phyloP scores from a whole-genome alignment of 2,113 vertebrate genomes.

The Pristiophorus japonicus region DNA sequence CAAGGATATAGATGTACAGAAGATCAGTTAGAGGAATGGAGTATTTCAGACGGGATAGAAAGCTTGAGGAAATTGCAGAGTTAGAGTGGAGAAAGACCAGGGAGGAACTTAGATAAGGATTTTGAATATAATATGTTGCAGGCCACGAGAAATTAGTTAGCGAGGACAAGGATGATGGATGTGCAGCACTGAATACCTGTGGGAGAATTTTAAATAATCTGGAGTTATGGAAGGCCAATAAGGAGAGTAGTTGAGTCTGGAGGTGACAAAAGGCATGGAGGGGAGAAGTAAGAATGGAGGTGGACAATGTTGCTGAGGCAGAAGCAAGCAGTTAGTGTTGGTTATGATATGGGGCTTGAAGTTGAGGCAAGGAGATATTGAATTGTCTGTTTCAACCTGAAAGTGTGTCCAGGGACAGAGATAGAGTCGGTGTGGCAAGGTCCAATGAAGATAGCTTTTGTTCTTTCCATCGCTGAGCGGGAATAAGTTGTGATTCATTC shows the following conservation, averaged over 20 bases:
- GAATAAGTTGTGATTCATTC: background rate
- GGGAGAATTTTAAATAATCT: background rate
- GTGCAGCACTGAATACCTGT: background rate
- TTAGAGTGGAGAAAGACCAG: background rate
- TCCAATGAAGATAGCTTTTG: background rate
- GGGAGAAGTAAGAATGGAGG: background rate
- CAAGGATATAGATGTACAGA: too few species aligned
- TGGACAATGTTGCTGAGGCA: background rate
- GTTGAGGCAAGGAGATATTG: background rate
- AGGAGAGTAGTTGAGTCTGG: background rate
- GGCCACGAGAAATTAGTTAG: background rate
- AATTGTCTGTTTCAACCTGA: background rate
- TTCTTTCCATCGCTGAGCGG: background rate
- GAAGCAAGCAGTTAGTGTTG: background rate
- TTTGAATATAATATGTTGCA: background rate
- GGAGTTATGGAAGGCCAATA: background rate
- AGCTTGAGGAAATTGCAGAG: background rate
- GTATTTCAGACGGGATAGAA: too few species aligned
- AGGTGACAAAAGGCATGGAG: background rate
- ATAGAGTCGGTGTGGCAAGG: background rate
- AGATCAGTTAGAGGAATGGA: too few species aligned
- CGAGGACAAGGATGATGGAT: background rate
- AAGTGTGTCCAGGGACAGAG: background rate
- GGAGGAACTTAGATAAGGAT: background rate
- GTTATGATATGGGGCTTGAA: background rate